Evolutionary conservation across 1,140 invertebrate species (phyloP), one percentile per base, ranked within the genome.

Genomic region (Spodoptera litura): DNA sequence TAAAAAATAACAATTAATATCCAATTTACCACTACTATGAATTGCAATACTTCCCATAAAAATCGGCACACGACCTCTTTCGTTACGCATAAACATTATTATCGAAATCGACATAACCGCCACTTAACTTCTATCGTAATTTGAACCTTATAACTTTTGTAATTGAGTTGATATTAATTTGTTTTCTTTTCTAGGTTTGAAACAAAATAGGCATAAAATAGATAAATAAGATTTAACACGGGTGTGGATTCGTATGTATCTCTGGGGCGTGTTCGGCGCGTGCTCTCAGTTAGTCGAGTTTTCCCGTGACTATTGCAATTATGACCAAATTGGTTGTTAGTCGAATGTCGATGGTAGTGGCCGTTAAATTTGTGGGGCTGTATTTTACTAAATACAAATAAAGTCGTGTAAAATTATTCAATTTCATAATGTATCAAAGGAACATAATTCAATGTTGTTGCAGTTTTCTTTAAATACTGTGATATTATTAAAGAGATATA

Each of bases 191-290:
- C 20, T 11, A 35, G 25, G 8, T 71, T 25, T 12, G 75, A 78
- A 81, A 83, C 79, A 61, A 68, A 77, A 92, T 89, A 91, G 88
- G 88, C 90, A 89, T 92, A 85, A 92, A 92, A 92, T 92, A 91
- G 88, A 92, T 92, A 93, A 93, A 93, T 90, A 93, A 89, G 87
- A 92, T 90, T 87, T 87, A 90, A 82, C 88, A 83, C 82, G 87
- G 81, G 87, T 91, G 79, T 87, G 81, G 79, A 87, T 89, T 90
- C 85, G 88, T 85, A 74, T 84, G 81, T 89, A 93, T 93, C 85
- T 86, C 64, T 80, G 83, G 89, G 92, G 92, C 91, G 92, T 85
- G 83, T 79, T 15, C 38, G 81, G 38, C 91, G 87, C 91, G 92
- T 92, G 92, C 56, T 83, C 52, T 70, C 87, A 80, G 87, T 93